Evolutionary conservation across 2,888 invertebrate genomes (phyloP), one percentile per base, ranked within the genome.

Genomic region (Apantesis nais): DNA sequence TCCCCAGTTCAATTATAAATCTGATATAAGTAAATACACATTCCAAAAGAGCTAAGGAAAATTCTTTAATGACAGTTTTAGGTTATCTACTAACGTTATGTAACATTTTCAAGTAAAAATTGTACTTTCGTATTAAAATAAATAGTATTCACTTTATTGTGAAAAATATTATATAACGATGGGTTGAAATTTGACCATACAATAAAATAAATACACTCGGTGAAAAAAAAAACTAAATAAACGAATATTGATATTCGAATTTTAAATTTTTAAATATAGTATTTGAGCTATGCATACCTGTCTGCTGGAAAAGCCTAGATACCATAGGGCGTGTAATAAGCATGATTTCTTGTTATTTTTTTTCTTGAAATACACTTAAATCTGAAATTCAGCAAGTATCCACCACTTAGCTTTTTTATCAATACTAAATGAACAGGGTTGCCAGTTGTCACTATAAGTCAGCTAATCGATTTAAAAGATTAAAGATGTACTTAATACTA

Each of bases 241-340:
- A 73, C 75, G 74, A 78, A 70, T 61, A 71, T 77, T 70, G 66
- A 73, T 58, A 16, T 72, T 37, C 29, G 39, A 62, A 29, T 63
- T 62, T 39, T 39, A 22, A 62, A 48, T 41, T 62, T 41, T 62
- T 1, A 48, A 61, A 11, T 31, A 11, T 39, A 39, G 12, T n/a
- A 29, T 31, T 19, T 25, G 29, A 58, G 16, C 2, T 48, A 39
- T 22, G 55, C 76, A 80, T 88, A 93, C 94, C 94, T 77, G 90
- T 86, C 79, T 91, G 91, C 75, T 93, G 92, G 75, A 93, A 80
- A 55, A 93, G 83, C 66, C 94, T 89, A 66, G 93, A 90, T 60
- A 92, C 80, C 73, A 91, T 81, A 52, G 89, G 87, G 58, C 94
- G 89, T 68, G 92, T 85, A 67, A 86, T 85, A 73, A 89, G 86